A percentile compares a stretch with the other conserved stretches of the same genome.
phyloP scores from a whole-genome alignment of 2,888 invertebrate genomes.

The Pandemis cinnamomeana region DNA sequence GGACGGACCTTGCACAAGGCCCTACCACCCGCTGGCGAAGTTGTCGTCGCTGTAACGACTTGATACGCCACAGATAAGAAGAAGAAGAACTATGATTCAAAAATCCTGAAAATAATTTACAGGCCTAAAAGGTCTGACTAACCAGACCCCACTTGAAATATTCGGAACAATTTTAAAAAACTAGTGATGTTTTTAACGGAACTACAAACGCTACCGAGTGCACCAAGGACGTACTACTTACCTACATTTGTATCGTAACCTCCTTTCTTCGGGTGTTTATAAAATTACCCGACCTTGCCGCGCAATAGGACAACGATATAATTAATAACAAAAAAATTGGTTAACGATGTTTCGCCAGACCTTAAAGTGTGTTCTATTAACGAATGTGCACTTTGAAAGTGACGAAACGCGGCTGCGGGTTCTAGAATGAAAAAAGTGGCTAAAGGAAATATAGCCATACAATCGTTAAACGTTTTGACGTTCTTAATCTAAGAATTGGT shows the following conservation, averaged over 20 bases:
- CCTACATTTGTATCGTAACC: slow-evolving; percentile 27
- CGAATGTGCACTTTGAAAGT: slow-evolving; percentile 16
- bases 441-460: background rate
- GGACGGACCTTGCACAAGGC: too few relatives aligned
- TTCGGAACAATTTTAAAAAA: background rate
- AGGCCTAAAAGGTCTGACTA: too few relatives aligned
- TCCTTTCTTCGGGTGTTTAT: slow-evolving; percentile 37
- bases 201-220: background rate
- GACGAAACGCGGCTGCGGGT: background rate
- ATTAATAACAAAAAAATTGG: slow-evolving; percentile 34
- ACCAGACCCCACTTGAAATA: too few relatives aligned
- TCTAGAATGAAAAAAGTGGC: background rate
- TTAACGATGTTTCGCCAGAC: slow-evolving; percentile 37
- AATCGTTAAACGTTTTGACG: too few relatives aligned
- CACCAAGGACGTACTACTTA: slow-evolving; percentile 20
- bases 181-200: background rate
- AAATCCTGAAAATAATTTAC: too few relatives aligned
- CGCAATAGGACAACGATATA: slow-evolving; percentile 38
- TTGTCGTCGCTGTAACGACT: too few relatives aligned
- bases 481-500: too few relatives aligned
- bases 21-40: too few relatives aligned
- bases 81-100: too few relatives aligned
- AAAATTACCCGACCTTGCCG: slow-evolving; percentile 37
- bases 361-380: slow-evolving; percentile 24
- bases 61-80: too few relatives aligned